phyloP scores from a whole-genome alignment of 2,113 vertebrate species.

The Pangasianodon hypophthalmus region DNA sequence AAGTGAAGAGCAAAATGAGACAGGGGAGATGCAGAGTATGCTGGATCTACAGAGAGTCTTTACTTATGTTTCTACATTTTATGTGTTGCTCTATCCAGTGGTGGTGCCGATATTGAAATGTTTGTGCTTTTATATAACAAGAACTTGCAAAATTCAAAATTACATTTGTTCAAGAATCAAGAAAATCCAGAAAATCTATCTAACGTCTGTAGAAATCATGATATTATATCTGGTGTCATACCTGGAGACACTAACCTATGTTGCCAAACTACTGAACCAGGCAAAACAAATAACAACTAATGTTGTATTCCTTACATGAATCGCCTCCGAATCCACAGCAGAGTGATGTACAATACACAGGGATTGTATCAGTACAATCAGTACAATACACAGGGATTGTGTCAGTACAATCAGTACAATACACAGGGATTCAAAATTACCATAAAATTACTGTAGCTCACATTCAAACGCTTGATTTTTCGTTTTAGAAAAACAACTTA shows the following conservation, averaged over 20 bases:
- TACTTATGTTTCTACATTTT: neutral
- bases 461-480: neutral
- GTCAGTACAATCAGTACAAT: neutral
- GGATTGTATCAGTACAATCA: neutral
- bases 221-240: neutral
- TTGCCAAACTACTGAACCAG: no score
- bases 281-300: neutral
- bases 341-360: neutral
- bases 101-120: neutral
- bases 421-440: neutral
- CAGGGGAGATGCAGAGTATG: neutral
- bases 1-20: neutral
- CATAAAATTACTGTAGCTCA: neutral
- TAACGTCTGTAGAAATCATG: neutral
- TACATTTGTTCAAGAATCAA: neutral
- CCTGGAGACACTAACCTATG: neutral
- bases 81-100: neutral
- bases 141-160: neutral
- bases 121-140: neutral
- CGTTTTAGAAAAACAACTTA: neutral
- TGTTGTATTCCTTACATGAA: neutral
- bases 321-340: neutral
- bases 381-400: neutral
- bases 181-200: neutral
- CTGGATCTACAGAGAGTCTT: neutral